Percentiles rank a stretch among this genome's conserved stretches.
phyloP scores from a whole-genome alignment of 2,888 invertebrate genomes.

The Acronicta psi region DNA sequence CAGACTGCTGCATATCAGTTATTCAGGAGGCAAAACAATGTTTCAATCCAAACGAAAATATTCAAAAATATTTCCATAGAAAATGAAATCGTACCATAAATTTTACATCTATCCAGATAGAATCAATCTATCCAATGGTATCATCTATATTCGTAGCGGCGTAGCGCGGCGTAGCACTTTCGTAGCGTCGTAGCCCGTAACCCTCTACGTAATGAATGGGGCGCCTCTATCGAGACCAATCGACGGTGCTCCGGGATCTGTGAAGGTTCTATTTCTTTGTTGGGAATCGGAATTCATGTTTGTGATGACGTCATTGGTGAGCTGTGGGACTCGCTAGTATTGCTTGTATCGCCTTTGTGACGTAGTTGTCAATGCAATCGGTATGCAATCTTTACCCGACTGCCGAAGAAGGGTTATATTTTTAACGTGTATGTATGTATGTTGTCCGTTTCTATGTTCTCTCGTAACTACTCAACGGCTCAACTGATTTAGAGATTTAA shows the following conservation, averaged over 20 bases:
- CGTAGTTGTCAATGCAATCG: background rate
- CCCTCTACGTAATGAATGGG: constrained; percentile 59
- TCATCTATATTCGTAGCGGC: constrained; percentile 55
- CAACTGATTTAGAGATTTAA: too few relatives aligned
- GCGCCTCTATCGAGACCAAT: constrained; percentile 55
- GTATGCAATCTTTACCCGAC: too few relatives aligned
- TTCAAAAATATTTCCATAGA: constrained; percentile 22
- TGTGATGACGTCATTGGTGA: constrained; percentile 37
- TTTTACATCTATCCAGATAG: constrained; percentile 48
- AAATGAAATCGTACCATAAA: constrained; percentile 46
- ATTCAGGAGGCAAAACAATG: too few relatives aligned
- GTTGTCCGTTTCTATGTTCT: too few relatives aligned
- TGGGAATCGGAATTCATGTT: constrained; percentile 42
- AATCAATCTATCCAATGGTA: constrained; percentile 53
- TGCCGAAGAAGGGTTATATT: too few relatives aligned
- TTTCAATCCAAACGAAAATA: too few relatives aligned
- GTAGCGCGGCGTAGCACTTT: constrained; percentile 51
- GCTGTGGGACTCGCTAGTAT: constrained; percentile 9
- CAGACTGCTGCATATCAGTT: too few relatives aligned
- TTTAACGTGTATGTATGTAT: too few relatives aligned
- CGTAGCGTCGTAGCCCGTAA: constrained; percentile 53
- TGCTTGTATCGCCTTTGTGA: background rate
- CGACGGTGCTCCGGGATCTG: constrained; percentile 51
- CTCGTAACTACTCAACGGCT: too few relatives aligned
- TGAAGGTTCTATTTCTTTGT: constrained; percentile 56